Conservation (phyloP, 2,113 vertebrate species). For the Pluvialis apricaria region DNA sequence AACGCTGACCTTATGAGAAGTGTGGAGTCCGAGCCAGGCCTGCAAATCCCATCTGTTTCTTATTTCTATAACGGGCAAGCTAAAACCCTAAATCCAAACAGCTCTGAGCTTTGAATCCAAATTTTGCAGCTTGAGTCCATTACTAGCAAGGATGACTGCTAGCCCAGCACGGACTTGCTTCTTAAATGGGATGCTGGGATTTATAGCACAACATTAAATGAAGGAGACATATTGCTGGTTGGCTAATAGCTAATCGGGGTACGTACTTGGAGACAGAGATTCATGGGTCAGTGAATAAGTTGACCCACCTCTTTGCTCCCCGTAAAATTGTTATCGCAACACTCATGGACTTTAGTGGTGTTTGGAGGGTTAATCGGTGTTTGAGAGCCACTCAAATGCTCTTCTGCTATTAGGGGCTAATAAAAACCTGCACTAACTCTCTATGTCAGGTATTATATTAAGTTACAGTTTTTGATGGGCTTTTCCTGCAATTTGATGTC, state of each 20-base stretch:
- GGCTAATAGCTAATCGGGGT: neutral
- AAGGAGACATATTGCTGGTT: neutral
- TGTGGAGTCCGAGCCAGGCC: neutral
- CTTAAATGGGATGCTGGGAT: neutral
- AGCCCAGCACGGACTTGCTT: neutral
- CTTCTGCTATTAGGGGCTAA: neutral
- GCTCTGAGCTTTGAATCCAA: conserved; percentile 22
- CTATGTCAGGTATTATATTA: neutral
- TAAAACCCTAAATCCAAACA: conserved; percentile 47
- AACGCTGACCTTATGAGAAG: conserved; percentile 5
- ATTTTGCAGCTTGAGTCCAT: conserved; percentile 45
- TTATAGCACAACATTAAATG: neutral
- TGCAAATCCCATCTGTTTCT: conserved; percentile 51
- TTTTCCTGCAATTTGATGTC: neutral
- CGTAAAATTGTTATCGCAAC: neutral
- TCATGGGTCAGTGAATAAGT: neutral
- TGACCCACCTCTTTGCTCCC: neutral
- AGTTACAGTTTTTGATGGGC: neutral
- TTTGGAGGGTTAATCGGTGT: neutral
- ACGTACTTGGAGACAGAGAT: neutral
- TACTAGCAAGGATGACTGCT: neutral
- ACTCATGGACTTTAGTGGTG: neutral
- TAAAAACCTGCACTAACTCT: neutral
- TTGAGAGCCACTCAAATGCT: neutral
- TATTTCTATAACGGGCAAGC: neutral